Base-by-base conservation (phyloP, 1,140 invertebrate genomes). In the Dufourea novaeangliae region DNA sequence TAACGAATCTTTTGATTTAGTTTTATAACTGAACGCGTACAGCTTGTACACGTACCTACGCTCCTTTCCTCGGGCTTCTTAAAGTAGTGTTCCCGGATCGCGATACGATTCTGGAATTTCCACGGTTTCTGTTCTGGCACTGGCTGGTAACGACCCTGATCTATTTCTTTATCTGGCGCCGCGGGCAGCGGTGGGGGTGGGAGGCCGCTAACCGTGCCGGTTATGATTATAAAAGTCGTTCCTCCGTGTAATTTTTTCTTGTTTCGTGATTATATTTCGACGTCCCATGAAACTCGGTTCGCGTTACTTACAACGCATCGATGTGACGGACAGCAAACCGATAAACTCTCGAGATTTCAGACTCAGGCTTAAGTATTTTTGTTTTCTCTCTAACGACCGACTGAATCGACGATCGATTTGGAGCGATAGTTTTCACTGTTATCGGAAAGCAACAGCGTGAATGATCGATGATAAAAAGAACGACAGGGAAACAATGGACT, bases 391-490 rank as follows among this genome's bases (percentile, higher is more conserved):
- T n/a, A n/a, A n/a, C n/a, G n/a, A n/a, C n/a, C n/a, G n/a, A n/a
- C n/a, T n/a, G n/a, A n/a, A n/a, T n/a, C n/a, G n/a, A n/a, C n/a
- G n/a, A n/a, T n/a, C n/a, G n/a, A n/a, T n/a, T n/a, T n/a, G 17
- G 11, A 14, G n/a, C 3, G 46, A 56, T 44, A 56, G 37, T 22
- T 67, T 44, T 14, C 10, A 1, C 20, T 14, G 46, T 66, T 66
- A 74, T 74, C 70, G 1, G 22, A 20, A 7, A 17, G 20, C 32
- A 32, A 12, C 1, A 41, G 3, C 17, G 17, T n/a, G 46, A n/a
- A 50, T 50, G 46, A 59, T 41, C 27, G 32, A 17, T 37, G 52
- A 22, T 59, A 76, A 27, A 68, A 29, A 57, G 8, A 41, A 8
- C 17, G 1, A 14, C 46, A 10, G n/a, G 20, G 29, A 62, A 39